phyloP scores from a whole-genome alignment of 2,888 invertebrate genomes.

The Nematopogon swammerdamellus region DNA sequence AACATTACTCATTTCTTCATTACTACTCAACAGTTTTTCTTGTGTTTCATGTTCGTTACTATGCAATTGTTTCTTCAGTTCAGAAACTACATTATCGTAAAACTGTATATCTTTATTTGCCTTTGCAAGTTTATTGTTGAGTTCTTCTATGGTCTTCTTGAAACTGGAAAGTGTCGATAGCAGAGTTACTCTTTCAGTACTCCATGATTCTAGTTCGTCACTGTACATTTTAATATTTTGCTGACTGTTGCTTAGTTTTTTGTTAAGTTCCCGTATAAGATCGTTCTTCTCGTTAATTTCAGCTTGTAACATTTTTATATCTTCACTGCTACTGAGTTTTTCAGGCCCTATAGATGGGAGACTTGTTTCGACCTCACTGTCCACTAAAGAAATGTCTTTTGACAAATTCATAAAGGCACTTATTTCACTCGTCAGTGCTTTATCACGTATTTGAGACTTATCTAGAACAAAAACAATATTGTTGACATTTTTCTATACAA shows the following conservation, averaged over 20 bases:
- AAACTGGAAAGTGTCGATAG: not conserved
- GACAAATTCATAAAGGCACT: constrained; percentile 29
- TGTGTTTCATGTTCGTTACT: not conserved
- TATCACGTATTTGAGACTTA: constrained; percentile 15
- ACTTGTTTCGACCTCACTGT: constrained; percentile 31
- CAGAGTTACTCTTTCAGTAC: not conserved
- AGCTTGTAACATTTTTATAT: constrained; percentile 32
- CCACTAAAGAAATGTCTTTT: constrained; percentile 31
- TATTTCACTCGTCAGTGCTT: constrained; percentile 20
- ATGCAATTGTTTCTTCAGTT: not conserved
- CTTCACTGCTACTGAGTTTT: constrained; percentile 13
- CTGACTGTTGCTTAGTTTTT: constrained; percentile 20
- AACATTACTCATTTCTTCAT: constrained; percentile 39
- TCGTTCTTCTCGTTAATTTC: constrained; percentile 24
- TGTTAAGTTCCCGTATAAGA: constrained; percentile 8
- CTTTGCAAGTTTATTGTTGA: not conserved
- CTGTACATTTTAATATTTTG: constrained; percentile 30
- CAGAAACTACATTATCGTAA: not conserved
- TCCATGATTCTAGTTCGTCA: constrained; percentile 15
- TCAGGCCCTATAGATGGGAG: constrained; percentile 5
- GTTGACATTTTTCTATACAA: too few species aligned
- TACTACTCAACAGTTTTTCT: constrained; percentile 32
- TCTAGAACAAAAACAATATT: constrained; percentile 15
- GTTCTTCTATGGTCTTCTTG: not conserved
- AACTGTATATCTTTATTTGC: not conserved